Base-by-base conservation (phyloP, 2,888 invertebrate genomes). In the Cataglyphis rosenhaueri region DNA sequence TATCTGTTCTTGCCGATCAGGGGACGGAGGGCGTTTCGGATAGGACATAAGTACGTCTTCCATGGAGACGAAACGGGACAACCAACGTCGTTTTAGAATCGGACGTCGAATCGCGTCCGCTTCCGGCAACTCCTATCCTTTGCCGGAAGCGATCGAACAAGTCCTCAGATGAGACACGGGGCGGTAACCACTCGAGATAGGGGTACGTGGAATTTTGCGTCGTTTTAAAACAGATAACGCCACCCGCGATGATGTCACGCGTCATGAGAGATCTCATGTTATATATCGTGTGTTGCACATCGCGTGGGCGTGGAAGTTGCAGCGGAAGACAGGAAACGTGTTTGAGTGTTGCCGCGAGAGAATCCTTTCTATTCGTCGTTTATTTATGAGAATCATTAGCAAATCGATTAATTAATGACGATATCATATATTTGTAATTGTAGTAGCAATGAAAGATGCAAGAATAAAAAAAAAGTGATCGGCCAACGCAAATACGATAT, bases 141-240 rank as follows among this genome's bases (percentile, higher is more conserved):
- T 32, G 25, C 32, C 84, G 88, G 84, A 87, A 84, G 70, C 55
- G 81, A 84, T 84, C 68, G 75, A 59, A 83, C 71, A 70, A 68
- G 73, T 85, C 65, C 32, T 6, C 21, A 61, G 15, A 74, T 41
- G 57, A 25, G 10, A 57, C 41, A 9, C 41, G 59, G 15, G 48
- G 15, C 38, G 74, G 18, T 75, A 59, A 52, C 29, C 70, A 75
- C 65, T 78, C 65, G 5, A 29, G 84, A 85, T 88, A 85, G 79
- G 82, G 64, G 52, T 88, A 84, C 85, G 38, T 41, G 32, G 86
- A 86, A 88, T 85, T 84, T 85, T 70, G 84, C 88, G 61, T 57
- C 59, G 59, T 62, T 32, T 62, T 81, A 44, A 44, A 29, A 44
- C 18, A 84, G 88, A 88, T 88, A 88, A 83, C 44, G n/a, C 12